Evolutionary conservation across 1,140 invertebrate genomes (phyloP), one percentile per base, ranked within the genome.

Genomic region (Anastrepha obliqua): DNA sequence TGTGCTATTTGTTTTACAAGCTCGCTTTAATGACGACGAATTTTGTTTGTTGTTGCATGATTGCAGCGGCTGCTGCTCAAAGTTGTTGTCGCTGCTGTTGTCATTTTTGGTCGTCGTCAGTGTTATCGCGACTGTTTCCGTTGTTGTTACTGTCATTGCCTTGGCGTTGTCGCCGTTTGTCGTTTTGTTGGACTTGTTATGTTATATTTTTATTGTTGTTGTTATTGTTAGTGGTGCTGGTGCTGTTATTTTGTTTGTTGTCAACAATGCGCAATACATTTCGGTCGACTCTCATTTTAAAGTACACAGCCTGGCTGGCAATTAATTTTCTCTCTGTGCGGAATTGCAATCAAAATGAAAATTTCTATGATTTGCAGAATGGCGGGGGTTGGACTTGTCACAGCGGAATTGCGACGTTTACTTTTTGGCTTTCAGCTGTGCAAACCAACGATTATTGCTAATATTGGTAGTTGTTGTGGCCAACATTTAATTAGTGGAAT

Each of bases 11-110:
- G 91, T 92, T 90, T 81, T 92, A 92, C 91, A 92, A 92, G 91
- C 89, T 89, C 87, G 86, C 88, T 90, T 92, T 92, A 92, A 92
- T 92, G 91, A 92, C 91, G 92, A 92, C 91, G 90, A 92, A 90
- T 92, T 89, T 90, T 65, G 62, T 67, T 85, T 67, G 6, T 55
- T 55, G 51, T 11, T 20, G 44, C 55, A 55, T 55, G 13, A 20
- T 42, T 74, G 70, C 44, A 51, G 70, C 47, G 44, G 11, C 6
- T 42, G 29, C 20, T 59, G 42, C 42, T 86, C 89, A 60, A 39
- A 81, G 74, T 87, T 88, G 58, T 47, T 88, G 51, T 65, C 39
- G 60, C n/a, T 29, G 70, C 29, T 85, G 87, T 87, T 88, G 87
- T 88, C 89, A 89, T 89, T 87, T 74, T 89, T 85, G 65, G 64